These are phyloP conservation scores for Dynastes tityus DNA, from an alignment of 2,888 invertebrate species.

Conservation along the genomic window DNA sequence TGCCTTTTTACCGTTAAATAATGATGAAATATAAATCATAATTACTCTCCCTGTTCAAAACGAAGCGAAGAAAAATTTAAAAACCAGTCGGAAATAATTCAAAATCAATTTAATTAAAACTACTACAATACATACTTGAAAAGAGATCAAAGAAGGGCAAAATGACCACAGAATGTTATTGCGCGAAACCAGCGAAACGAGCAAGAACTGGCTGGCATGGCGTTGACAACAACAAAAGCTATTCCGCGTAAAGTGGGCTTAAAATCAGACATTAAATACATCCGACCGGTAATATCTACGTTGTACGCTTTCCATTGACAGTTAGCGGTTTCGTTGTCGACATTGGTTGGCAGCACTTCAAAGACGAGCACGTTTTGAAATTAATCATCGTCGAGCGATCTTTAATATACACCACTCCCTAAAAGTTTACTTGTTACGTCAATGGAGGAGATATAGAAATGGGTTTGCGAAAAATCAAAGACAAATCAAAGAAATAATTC, in stretches of 20 bases:
- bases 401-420: background rate
- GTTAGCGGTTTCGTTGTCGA: conserved; percentile 20
- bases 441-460: too few species aligned
- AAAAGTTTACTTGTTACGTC: too few species aligned
- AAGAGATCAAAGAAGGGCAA: too few species aligned
- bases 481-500: too few species aligned
- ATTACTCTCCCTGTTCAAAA: too few species aligned
- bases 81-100: too few species aligned
- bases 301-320: conserved; percentile 5
- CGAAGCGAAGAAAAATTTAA: too few species aligned
- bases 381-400: background rate
- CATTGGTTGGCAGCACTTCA: background rate
- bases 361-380: conserved; percentile 3
- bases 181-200: background rate
- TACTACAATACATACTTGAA: too few species aligned
- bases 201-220: background rate
- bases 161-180: background rate
- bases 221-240: background rate
- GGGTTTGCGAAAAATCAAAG: too few species aligned
- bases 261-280: conserved; percentile 8
- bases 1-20: too few species aligned
- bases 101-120: too few species aligned
- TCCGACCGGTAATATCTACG: conserved; percentile 4
- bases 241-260: background rate
- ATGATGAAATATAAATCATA: too few species aligned